Base-by-base conservation (phyloP, 2,797 vertebrate species). In the Rhinogobio ventralis region DNA sequence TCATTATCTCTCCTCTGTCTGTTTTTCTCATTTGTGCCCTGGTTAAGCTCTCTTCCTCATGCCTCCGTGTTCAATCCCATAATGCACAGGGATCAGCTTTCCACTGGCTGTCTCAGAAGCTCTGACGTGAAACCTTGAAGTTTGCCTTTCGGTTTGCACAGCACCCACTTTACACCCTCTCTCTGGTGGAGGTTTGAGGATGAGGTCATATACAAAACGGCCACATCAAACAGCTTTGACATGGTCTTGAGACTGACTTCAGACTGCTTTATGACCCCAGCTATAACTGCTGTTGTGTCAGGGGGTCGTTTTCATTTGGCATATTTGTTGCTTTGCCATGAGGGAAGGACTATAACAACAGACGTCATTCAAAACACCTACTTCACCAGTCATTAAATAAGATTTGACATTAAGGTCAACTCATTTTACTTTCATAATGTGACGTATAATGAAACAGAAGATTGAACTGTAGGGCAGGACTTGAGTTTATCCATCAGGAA, bases 11-110 rank as follows among this genome's bases (percentile, higher is more conserved):
- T 69, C 17, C 46, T 23, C 64, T 6, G 68, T 86, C 83, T 89
- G 87, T 30, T 86, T 88, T 88, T 83, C 89, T 90, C 87, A 90
- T 90, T 66, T 82, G 60, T 25, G 9, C 69, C 49, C 67, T 79
- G 84, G 62, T 39, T 39, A 67, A 75, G 45, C 42, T 20, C 15
- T 60, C 79, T 79, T 74, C 71, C 39, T 67, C 74, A 25, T 74
- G 76, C 62, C 64, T 79, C 39, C 67, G 76, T 77, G 62, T 68
- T 80, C 76, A 81, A 14, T 77, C 83, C 73, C 53, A 85, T 67
- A 82, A 87, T 86, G 86, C 81, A n/a, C 71, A n/a, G 30, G 28
- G 82, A 68, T 83, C 84, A 81, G 78, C 68, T 82, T 85, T 85
- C 77, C 67, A 73, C 39, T 33, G 81, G 20, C 60, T 53, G 39